These are phyloP conservation scores for Notothenia rossii DNA, from an alignment of 2,113 vertebrate genomes.

Conservation along the genomic window DNA sequence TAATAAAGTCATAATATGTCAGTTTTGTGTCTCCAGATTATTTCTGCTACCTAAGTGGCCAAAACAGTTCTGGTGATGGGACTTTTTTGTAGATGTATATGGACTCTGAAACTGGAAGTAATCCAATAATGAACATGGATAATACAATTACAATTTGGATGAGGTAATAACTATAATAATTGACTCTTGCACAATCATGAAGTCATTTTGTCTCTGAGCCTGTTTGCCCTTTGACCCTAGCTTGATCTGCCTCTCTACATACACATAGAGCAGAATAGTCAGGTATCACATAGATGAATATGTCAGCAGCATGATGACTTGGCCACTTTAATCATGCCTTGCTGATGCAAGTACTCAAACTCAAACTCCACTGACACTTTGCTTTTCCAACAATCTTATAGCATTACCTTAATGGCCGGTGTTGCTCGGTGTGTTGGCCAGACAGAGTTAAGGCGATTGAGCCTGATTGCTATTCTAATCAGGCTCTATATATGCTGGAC, in stretches of 20 bases:
- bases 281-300: conserved; percentile 10
- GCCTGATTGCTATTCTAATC: conserved; percentile 71
- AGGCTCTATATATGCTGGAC: conserved; percentile 65
- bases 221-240: background rate
- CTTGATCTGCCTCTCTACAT: conserved; percentile 3
- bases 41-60: background rate
- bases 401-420: conserved; percentile 25
- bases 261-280: background rate
- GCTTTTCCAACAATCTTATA: conserved; percentile 22
- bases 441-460: conserved; percentile 37
- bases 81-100: background rate
- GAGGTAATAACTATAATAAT: background rate
- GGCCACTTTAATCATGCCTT: conserved; percentile 18
- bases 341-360: conserved; percentile 13
- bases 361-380: conserved; percentile 13
- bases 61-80: background rate
- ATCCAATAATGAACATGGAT: background rate
- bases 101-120: background rate
- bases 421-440: conserved; percentile 29
- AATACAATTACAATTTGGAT: background rate
- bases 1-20: background rate
- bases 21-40: background rate
- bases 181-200: background rate
- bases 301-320: background rate
- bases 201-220: background rate